Percentiles rank a stretch among this genome's conserved stretches.
Conservation (phyloP, 1,140 invertebrate species). For the Hormaphis cornu region DNA sequence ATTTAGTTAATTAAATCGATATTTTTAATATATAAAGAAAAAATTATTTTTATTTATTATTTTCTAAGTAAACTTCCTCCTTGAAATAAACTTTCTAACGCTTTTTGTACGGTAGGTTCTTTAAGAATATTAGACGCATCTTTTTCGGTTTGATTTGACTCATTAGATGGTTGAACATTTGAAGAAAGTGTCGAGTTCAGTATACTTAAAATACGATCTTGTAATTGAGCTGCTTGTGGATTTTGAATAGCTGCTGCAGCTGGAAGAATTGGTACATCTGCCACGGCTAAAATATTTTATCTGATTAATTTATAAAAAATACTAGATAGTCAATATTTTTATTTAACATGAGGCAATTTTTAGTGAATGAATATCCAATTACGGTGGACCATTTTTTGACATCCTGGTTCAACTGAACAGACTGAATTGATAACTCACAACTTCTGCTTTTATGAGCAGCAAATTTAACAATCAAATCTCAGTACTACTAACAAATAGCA, state of each 20-base stretch:
- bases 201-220: constrained; percentile 75
- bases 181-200: constrained; percentile 49
- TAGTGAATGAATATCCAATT: too few species aligned
- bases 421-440: too few species aligned
- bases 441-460: too few species aligned
- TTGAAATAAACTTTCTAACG: constrained; percentile 61
- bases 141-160: constrained; percentile 34
- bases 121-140: constrained; percentile 47
- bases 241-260: constrained; percentile 40
- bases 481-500: too few species aligned
- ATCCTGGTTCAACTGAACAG: too few species aligned
- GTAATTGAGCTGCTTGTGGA: constrained; percentile 61
- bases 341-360: too few species aligned
- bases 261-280: constrained; percentile 33
- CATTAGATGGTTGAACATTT: constrained; percentile 33
- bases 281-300: not conserved
- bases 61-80: constrained; percentile 42
- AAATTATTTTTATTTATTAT: not conserved
- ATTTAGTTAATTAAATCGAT: too few species aligned
- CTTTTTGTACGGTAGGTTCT: constrained; percentile 64
- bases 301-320: not conserved
- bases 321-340: too few species aligned
- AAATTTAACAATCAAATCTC: too few species aligned
- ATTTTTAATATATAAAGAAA: too few species aligned
- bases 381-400: too few species aligned